Conservation (phyloP, 2,888 invertebrate species). For the Caenorhabditis panamensis region DNA sequence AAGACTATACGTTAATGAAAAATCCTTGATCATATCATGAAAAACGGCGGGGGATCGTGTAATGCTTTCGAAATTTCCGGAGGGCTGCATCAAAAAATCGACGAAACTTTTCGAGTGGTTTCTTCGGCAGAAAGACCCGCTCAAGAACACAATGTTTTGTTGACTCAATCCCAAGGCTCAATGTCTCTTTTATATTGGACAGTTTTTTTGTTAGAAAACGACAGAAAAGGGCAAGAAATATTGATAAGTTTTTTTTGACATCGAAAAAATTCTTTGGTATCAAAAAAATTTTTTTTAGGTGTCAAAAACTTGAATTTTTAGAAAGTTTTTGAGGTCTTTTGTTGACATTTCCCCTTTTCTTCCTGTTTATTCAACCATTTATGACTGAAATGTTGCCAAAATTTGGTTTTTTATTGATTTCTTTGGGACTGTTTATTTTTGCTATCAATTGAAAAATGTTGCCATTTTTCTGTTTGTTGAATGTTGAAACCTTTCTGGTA, state of each 20-base stretch:
- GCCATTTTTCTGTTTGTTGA: constrained; percentile 22
- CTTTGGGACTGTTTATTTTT: background rate
- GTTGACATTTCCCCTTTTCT: background rate
- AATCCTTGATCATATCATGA: too few species aligned
- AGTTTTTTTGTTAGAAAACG: background rate
- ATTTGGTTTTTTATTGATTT: background rate
- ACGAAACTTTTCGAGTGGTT: constrained; percentile 2
- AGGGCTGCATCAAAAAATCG: background rate
- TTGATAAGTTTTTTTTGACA: background rate
- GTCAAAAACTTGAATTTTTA: background rate
- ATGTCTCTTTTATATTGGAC: constrained; percentile 20
- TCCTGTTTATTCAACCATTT: constrained; percentile 20
- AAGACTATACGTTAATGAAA: too few species aligned
- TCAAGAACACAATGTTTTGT: constrained; percentile 46
- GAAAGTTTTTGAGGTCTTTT: background rate
- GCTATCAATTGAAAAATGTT: constrained; percentile 17
- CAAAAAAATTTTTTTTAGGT: background rate
- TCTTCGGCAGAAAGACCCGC: background rate
- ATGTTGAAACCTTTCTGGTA: too few species aligned
- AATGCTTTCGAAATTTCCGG: too few species aligned
- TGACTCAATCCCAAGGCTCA: constrained; percentile 42
- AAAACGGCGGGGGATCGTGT: too few species aligned
- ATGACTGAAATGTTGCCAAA: constrained; percentile 20
- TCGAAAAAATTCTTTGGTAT: background rate
- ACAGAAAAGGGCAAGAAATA: background rate